Base-by-base conservation (phyloP, 2,797 vertebrate genomes). In the Eremophila alpestris region DNA sequence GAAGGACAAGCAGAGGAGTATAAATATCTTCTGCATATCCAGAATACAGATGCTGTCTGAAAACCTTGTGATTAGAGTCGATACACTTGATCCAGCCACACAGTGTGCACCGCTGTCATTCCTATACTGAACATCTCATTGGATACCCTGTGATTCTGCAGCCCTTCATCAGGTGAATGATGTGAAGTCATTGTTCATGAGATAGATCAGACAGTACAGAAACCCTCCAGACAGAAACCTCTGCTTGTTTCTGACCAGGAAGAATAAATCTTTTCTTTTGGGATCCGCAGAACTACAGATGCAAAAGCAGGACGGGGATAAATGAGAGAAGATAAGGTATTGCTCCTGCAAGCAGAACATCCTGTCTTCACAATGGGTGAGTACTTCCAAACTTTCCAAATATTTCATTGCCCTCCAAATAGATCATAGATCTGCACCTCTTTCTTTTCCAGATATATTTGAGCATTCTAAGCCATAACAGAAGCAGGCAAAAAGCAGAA, bases 221-320 rank as follows among this genome's bases (percentile, higher is more conserved):
- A 85, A 76, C 16, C 15, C 67, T 83, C 49, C 48, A 76, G 40
- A 91, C 9, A 82, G 73, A 87, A 90, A 69, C 4, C 21, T 87
- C 56, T 82, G 10, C 56, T 87, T 82, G 16, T 76, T 93, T 90
- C 80, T 79, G 18, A 27, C 64, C 63, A 82, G 46, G 29, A 88
- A 73, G 26, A 95, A 60, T 94, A 94, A 95, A 91, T 38, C 22
- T 89, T 84, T 89, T 54, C 21, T 96, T 94, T 93, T 87, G 60
- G 70, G 81, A 93, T 91, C 70, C 27, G 7, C 90, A 94, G 95
- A 94, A 93, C 93, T 77, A 77, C 49, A 83, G 83, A 94, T 55
- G 64, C 60, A 89, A 90, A 90, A 89, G 80, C 70, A 64, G 56
- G 87, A 88, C 5, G 2, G 13, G 49, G 82, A 70, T 76, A 86